phyloP scores from a whole-genome alignment of 2,113 vertebrate species.

The Cynoglossus semilaevis region DNA sequence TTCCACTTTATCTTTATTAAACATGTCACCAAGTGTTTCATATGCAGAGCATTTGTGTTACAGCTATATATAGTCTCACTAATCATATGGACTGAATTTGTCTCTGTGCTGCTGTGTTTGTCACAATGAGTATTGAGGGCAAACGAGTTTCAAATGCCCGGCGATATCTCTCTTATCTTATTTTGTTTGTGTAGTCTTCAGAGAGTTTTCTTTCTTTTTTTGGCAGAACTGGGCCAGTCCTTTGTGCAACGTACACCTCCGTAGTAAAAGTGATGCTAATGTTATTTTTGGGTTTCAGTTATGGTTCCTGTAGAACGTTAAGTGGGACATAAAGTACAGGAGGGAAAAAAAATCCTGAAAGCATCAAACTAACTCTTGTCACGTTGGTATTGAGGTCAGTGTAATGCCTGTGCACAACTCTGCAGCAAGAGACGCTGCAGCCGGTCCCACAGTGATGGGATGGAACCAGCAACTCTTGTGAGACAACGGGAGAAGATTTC shows the following conservation, averaged over 20 bases:
- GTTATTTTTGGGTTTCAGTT: slow-evolving; percentile 57
- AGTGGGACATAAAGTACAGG: slow-evolving; percentile 56
- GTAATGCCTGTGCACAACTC: slow-evolving; percentile 2
- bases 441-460: not conserved
- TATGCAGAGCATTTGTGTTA: slow-evolving; percentile 33
- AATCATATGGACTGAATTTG: slow-evolving; percentile 57
- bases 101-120: slow-evolving; percentile 40
- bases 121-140: slow-evolving; percentile 51
- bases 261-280: slow-evolving; percentile 54
- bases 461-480: not conserved
- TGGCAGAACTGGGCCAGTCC: slow-evolving; percentile 68
- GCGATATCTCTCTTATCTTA: slow-evolving; percentile 51
- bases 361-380: slow-evolving; percentile 18
- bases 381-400: slow-evolving; percentile 42
- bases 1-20: too few relatives aligned
- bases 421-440: too few relatives aligned
- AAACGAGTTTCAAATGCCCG: slow-evolving; percentile 46
- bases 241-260: slow-evolving; percentile 46
- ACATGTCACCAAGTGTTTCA: not conserved
- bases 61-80: slow-evolving; percentile 46
- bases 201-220: slow-evolving; percentile 44
- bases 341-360: slow-evolving; percentile 15
- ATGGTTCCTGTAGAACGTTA: slow-evolving; percentile 46
- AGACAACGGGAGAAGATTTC: slow-evolving; percentile 1
- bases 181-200: slow-evolving; percentile 61